phyloP scores from a whole-genome alignment of 2,113 vertebrate species.

The Rhabdornis inornatus region DNA sequence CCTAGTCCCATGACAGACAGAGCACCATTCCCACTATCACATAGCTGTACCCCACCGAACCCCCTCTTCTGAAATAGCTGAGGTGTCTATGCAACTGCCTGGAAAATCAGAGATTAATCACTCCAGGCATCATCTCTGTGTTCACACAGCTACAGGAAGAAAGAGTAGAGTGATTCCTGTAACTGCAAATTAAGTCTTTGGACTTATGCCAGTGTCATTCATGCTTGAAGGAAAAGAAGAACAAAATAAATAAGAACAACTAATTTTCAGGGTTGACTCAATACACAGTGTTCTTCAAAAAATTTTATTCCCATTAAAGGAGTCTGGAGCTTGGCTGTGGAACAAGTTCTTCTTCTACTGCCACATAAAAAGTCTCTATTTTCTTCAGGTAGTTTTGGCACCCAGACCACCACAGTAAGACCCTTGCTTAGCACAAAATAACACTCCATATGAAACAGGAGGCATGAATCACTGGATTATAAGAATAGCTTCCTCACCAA shows the following conservation, averaged over 20 bases:
- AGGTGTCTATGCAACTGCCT: neutral
- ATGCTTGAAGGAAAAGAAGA: neutral
- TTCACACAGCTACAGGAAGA: neutral
- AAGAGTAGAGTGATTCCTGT: neutral
- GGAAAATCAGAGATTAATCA: neutral
- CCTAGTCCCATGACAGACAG: neutral
- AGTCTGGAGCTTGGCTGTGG: neutral
- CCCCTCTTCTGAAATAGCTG: neutral
- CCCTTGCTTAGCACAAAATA: constrained; percentile 4
- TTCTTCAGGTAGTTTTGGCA: neutral
- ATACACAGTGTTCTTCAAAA: neutral
- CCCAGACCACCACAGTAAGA: neutral
- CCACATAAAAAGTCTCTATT: neutral
- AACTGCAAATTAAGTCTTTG: neutral
- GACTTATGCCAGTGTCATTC: neutral
- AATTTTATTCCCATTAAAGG: neutral
- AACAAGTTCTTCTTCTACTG: neutral
- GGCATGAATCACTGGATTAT: constrained; percentile 36
- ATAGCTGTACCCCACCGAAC: neutral
- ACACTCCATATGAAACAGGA: constrained; percentile 1
- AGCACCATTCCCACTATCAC: neutral
- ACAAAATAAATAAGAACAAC: neutral
- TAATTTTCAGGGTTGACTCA: neutral
- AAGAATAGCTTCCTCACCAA: constrained; percentile 28
- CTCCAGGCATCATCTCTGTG: neutral